Evolutionary conservation across 2,888 invertebrate genomes (phyloP).

Genomic region (Pristionchus japonicus): DNA sequence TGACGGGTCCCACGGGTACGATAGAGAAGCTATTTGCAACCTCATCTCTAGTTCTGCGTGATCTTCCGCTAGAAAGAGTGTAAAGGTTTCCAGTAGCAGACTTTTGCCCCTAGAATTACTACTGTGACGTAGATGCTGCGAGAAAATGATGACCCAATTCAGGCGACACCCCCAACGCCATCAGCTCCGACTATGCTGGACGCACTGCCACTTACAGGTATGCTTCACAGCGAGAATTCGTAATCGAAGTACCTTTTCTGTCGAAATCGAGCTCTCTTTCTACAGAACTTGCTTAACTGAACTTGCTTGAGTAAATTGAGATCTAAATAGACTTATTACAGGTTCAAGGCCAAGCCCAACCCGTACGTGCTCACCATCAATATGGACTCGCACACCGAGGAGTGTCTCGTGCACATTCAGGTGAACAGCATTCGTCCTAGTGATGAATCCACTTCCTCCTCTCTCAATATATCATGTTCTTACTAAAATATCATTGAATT

Average conservation of each 20-base stretch:
- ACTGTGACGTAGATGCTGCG: background rate
- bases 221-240: background rate
- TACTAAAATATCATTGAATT: no score
- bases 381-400: constrained; percentile 52
- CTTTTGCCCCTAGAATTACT: background rate
- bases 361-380: constrained; percentile 55
- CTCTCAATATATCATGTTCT: no score
- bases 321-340: background rate
- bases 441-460: no score
- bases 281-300: no score
- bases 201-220: background rate
- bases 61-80: no score
- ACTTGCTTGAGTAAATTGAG: no score
- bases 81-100: no score
- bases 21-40: no score
- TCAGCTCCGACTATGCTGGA: background rate
- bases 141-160: background rate
- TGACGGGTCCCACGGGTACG: constrained; percentile 35
- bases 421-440: constrained; percentile 51
- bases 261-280: no score
- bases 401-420: constrained; percentile 61
- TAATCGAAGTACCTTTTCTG: no score
- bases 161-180: background rate
- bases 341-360: background rate
- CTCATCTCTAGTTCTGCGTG: no score